Percentiles rank a stretch among this genome's conserved stretches.
These are phyloP conservation scores for Crioceris asparagi DNA, from an alignment of 2,888 invertebrate genomes.

Conservation along the genomic window DNA sequence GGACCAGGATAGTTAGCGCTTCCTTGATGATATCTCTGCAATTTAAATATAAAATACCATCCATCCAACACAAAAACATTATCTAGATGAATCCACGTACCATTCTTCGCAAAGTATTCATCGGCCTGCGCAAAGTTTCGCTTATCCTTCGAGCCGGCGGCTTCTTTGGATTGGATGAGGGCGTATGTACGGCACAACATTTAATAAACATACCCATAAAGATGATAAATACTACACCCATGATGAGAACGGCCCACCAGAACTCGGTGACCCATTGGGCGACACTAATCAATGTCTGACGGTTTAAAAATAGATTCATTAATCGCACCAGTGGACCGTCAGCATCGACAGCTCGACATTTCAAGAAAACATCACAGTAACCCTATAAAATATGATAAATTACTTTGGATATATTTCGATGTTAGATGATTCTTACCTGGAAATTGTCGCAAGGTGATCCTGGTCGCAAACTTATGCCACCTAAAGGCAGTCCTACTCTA, in stretches of 20 bases:
- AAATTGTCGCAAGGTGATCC: slow-evolving; percentile 99
- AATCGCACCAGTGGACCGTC: slow-evolving; percentile 94
- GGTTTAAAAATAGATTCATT: slow-evolving; percentile 90
- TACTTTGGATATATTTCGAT: neutral
- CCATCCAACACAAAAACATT: neutral
- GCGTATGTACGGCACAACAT: slow-evolving; percentile 99
- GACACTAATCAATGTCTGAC: slow-evolving; percentile 75
- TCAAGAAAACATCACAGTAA: slow-evolving; percentile 98
- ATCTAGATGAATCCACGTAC: slow-evolving; percentile 35
- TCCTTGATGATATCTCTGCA: slow-evolving; percentile 37
- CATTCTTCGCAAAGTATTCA: slow-evolving; percentile 85
- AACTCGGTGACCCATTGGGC: slow-evolving; percentile 90
- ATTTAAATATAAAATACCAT: slow-evolving; percentile 1
- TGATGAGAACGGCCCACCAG: slow-evolving; percentile 92
- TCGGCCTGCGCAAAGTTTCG: slow-evolving; percentile 81
- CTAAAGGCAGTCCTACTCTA: slow-evolving; percentile 59
- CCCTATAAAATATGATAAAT: slow-evolving; percentile 48
- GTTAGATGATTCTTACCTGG: slow-evolving; percentile 47
- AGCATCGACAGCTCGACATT: slow-evolving; percentile 96
- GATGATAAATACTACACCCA: slow-evolving; percentile 83
- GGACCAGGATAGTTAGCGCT: slow-evolving; percentile 35
- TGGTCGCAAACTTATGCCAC: slow-evolving; percentile 80
- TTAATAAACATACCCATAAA: slow-evolving; percentile 98
- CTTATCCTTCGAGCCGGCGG: slow-evolving; percentile 88
- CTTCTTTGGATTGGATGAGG: slow-evolving; percentile 96